Conservation (phyloP, 2,113 vertebrate genomes). For the Myocastor coypus region DNA sequence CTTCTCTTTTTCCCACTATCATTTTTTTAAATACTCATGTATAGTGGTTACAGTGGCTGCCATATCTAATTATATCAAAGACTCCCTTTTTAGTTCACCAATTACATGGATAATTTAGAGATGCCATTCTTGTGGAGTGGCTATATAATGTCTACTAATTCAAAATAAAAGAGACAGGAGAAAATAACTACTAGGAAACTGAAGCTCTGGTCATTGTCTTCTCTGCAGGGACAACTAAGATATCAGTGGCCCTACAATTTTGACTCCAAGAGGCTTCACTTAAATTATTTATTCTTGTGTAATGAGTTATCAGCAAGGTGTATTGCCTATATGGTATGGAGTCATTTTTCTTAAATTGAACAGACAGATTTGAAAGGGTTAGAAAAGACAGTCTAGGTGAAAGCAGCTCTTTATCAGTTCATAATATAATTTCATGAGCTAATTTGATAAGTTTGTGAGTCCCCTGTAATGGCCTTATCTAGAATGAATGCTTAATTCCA, state of each 20-base stretch:
- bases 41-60: neutral
- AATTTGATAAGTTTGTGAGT: slow-evolving; percentile 18
- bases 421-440: slow-evolving; percentile 63
- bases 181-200: neutral
- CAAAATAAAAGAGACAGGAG: neutral
- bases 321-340: neutral
- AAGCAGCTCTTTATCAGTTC: slow-evolving; percentile 28
- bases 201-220: neutral
- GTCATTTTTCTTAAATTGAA: slow-evolving; percentile 21
- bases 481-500: slow-evolving; percentile 41
- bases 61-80: neutral
- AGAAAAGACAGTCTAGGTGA: neutral
- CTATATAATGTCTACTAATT: neutral
- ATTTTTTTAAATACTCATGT: slow-evolving; percentile 25
- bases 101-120: neutral
- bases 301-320: neutral
- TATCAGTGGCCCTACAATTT: neutral
- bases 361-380: slow-evolving; percentile 24
- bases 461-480: slow-evolving; percentile 48
- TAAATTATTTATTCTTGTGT: neutral
- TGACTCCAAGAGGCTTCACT: neutral
- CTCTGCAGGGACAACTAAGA: neutral
- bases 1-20: neutral
- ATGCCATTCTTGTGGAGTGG: neutral
- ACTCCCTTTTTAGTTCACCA: neutral